phyloP scores from a whole-genome alignment of 1,140 invertebrate species.

The Choristoneura fumiferana region DNA sequence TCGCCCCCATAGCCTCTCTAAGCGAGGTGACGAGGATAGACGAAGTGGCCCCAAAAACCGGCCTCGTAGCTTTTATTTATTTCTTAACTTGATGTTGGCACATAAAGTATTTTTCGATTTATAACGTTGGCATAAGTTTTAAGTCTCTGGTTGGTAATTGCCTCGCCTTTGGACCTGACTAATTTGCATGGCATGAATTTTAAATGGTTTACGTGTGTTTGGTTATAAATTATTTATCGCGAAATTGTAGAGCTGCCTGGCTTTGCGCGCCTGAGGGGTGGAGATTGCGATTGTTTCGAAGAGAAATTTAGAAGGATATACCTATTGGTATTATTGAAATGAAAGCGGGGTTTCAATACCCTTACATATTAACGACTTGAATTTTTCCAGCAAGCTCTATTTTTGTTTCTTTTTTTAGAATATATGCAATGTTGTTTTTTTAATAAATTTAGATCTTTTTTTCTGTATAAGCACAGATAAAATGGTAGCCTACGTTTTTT shows the following conservation, averaged over 20 bases:
- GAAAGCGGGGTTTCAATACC: too few species aligned
- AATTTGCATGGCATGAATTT: constrained; percentile 50
- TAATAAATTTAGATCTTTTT: too few species aligned
- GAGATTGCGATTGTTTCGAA: not conserved
- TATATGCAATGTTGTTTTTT: too few species aligned
- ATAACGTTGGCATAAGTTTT: constrained; percentile 28
- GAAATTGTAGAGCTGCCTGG: constrained; percentile 25
- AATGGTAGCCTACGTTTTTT: too few species aligned
- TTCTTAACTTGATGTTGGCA: constrained; percentile 66
- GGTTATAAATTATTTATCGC: constrained; percentile 13
- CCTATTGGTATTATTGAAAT: too few species aligned
- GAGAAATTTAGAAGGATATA: too few species aligned
- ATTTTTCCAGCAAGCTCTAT: too few species aligned
- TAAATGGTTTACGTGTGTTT: constrained; percentile 33
- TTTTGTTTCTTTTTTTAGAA: too few species aligned
- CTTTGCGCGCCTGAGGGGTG: constrained; percentile 15
- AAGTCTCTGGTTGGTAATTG: constrained; percentile 40
- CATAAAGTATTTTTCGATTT: constrained; percentile 62
- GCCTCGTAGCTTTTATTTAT: constrained; percentile 61
- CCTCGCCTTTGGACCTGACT: constrained; percentile 41
- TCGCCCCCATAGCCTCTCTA: constrained; percentile 16
- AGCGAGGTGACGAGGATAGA: constrained; percentile 3
- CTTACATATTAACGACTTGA: too few species aligned
- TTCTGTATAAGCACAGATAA: too few species aligned
- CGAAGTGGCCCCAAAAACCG: constrained; percentile 35